Evolutionary conservation across 2,888 invertebrate species (phyloP).

Genomic region (Altica lythri): DNA sequence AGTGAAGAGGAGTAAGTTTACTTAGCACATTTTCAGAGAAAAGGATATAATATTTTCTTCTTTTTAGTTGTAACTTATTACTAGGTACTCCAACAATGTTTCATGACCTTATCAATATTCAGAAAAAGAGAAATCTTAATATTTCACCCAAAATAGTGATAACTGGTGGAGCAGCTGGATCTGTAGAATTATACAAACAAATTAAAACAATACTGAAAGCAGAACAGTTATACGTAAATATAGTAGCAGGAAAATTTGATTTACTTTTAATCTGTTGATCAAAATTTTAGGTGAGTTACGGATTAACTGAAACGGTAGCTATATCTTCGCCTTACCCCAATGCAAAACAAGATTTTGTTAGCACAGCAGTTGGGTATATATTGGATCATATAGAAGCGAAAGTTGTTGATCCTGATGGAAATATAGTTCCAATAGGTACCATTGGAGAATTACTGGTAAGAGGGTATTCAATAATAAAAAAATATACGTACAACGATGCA

Average conservation of each 20-base stretch:
- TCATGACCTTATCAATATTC: slow-evolving; percentile 69
- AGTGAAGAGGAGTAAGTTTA: slow-evolving; percentile 64
- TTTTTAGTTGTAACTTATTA: slow-evolving; percentile 69
- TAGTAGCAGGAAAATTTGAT: not conserved
- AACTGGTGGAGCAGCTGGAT: slow-evolving; percentile 75
- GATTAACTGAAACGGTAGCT: slow-evolving; percentile 65
- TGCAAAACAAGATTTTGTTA: slow-evolving; percentile 53
- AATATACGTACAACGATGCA: slow-evolving; percentile 79
- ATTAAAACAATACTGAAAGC: slow-evolving; percentile 57
- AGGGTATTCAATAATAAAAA: slow-evolving; percentile 81
- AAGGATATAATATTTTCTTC: slow-evolving; percentile 17
- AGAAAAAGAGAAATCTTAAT: slow-evolving; percentile 56
- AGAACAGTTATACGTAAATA: not conserved
- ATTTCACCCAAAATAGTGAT: slow-evolving; percentile 63
- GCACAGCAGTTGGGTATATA: slow-evolving; percentile 61
- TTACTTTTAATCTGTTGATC: slow-evolving; percentile 37
- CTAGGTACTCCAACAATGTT: slow-evolving; percentile 89
- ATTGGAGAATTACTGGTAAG: slow-evolving; percentile 77
- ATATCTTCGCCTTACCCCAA: slow-evolving; percentile 61
- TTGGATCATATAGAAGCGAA: slow-evolving; percentile 64
- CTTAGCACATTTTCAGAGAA: not conserved
- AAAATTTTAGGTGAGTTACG: slow-evolving; percentile 63
- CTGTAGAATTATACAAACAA: slow-evolving; percentile 63
- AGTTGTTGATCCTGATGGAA: slow-evolving; percentile 68
- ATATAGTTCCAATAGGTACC: slow-evolving; percentile 69